Base-by-base conservation (phyloP, 2,797 vertebrate species). In the Xiphophorus birchmanni region DNA sequence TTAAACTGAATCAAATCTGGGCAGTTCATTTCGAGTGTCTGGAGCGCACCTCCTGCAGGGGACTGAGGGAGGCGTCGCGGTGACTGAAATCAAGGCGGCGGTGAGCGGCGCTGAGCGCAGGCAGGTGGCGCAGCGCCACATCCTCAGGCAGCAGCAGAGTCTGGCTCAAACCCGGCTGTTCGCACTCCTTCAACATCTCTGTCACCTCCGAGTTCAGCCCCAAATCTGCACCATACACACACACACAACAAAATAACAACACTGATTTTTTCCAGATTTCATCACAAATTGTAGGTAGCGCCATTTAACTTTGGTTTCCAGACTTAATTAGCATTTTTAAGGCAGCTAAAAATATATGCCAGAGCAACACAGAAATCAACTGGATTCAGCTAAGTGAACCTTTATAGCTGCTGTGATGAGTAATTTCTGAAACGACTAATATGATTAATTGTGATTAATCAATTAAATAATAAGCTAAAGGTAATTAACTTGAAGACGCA, bases 91-190 rank as follows among this genome's bases (percentile, higher is more conserved):
- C 96, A 0, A 99, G 94, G 86, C 93, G 96, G 73, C 95, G 95
- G 93, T 99, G 98, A 0, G 98, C 97, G 0, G 92, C 91, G 76
- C 86, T 95, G 76, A 99, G 96, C 2, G 97, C 96, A 0, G 98
- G 98, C 11, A 99, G 96, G 89, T 97, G 97, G 26, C 95, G 94
- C 63, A 99, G 96, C 1, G 98, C 97, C 87, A 97, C 88, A 2
- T 99, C 98, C 86, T 99, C 98, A 0, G 98, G 98, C 77, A 99
- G 97, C 89, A 98, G 95, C 88, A 97, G 89, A 77, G 87, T 95
- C 92, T 97, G 92, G 29, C 92, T 93, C 87, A 97, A 88, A 63
- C 96, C 96, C 0, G 98, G 95, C 83, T 96, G 96, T 87, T 99
- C 98, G 4, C 97, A 96, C 11, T 94, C 92, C 0, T 90, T 94